Base-by-base conservation (phyloP, 2,888 invertebrate species). In the Lepeophtheirus nordmannii region DNA sequence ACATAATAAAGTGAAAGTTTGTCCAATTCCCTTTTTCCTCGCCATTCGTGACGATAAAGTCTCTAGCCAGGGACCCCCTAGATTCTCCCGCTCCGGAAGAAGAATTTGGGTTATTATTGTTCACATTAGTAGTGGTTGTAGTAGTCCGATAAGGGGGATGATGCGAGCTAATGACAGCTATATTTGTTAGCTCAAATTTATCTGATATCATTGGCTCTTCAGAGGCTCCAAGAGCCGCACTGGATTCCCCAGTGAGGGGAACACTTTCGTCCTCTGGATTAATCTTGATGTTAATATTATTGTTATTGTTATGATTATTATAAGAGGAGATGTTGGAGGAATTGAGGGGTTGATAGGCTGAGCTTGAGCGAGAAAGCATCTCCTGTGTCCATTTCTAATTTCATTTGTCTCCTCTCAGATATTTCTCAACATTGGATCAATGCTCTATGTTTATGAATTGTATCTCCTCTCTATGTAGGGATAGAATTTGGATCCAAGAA, bases 1-100 rank as follows among this genome's bases (percentile, higher is more conserved):
- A 65, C 58, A 65, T 57, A 14, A 65, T 58, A 37, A 57, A 65
- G 58, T 65, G 65, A 58, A 65, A 65, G 23, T 65, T 65, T 20
- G 65, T 65, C 65, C 65, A 65, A 20, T 17, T 39, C 20, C 40
- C 46, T 7, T 30, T 20, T 23, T 62, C 62, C 14, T n/a, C 17
- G 12, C 40, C 20, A n/a, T 40, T 40, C 20, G 17, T 40, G 20
- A 62, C 20, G 62, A 46, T 22, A 40, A 22, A 62, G 40, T 62
- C 62, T 17, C 14, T 11, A 30, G 30, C 30, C 30, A 30, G 30
- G 2, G 30, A 30, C 7, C 30, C 30, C 2, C 30, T 2, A 17
- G 20, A 12, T n/a, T 39, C 39, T n/a, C 17, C 40, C 10, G 38
- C 39, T 20, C 62, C 40, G 41, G 62, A 20, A 39, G 62, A 39